These are phyloP conservation scores for Sesia bembeciformis DNA, from an alignment of 2,888 invertebrate genomes.

Conservation along the genomic window DNA sequence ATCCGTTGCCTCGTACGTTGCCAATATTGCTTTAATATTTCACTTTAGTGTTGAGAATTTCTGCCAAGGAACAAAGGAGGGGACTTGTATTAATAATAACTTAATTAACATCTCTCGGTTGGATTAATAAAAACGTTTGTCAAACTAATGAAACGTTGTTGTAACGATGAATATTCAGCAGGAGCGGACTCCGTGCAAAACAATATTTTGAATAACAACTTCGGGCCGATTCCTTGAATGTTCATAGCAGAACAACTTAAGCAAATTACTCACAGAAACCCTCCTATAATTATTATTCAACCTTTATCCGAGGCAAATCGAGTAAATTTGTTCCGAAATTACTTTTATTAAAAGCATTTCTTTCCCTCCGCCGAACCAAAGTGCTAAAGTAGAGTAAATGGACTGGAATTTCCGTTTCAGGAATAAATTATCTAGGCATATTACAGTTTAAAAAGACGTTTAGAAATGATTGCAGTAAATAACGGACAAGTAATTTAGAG, in stretches of 20 bases:
- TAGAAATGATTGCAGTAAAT: conserved; percentile 19
- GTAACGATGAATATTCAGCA: conserved; percentile 33
- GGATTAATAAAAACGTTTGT: conserved; percentile 9
- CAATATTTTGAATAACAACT: conserved; percentile 28
- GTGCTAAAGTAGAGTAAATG: conserved; percentile 66
- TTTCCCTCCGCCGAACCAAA: conserved; percentile 55
- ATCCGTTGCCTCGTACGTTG: too few relatives aligned
- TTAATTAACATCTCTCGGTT: neutral
- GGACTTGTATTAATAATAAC: neutral
- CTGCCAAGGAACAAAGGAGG: too few relatives aligned
- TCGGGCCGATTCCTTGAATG: conserved; percentile 18
- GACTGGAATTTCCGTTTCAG: conserved; percentile 60
- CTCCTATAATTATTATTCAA: conserved; percentile 60
- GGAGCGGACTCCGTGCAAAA: conserved; percentile 18
- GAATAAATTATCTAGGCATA: conserved; percentile 58
- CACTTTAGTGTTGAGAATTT: too few relatives aligned
- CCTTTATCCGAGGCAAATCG: conserved; percentile 57
- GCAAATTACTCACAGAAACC: conserved; percentile 38
- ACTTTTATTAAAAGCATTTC: conserved; percentile 69
- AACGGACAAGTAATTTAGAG: conserved; percentile 4
- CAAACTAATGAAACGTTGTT: conserved; percentile 23
- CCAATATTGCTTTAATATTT: too few relatives aligned
- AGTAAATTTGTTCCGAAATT: conserved; percentile 63
- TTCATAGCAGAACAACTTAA: conserved; percentile 39
- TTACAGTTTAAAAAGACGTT: conserved; percentile 31